Conservation (phyloP, 1,140 invertebrate species). For the Batillaria attramentaria region DNA sequence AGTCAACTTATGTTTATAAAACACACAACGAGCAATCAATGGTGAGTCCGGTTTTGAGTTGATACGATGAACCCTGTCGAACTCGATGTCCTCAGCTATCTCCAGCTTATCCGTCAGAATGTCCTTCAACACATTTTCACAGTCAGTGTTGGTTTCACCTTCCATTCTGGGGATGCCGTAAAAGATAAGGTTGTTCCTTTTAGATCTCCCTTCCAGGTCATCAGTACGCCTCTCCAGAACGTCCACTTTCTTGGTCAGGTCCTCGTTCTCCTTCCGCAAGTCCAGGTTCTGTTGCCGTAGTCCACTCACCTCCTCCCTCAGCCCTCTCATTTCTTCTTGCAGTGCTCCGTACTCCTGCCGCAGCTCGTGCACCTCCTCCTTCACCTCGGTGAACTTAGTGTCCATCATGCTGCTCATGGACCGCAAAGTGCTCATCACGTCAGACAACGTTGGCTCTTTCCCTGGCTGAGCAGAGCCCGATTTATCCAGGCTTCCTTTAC, state of each 20-base stretch:
- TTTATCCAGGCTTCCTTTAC: neutral
- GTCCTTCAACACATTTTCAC: neutral
- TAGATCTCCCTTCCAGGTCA: neutral
- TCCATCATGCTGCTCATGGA: neutral
- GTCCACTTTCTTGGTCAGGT: neutral
- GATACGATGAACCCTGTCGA: neutral
- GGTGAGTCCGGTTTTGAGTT: neutral
- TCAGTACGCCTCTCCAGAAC: neutral
- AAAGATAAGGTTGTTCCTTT: neutral
- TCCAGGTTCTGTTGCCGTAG: neutral
- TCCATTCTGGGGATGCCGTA: neutral
- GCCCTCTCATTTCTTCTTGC: neutral
- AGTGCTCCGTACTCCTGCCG: neutral
- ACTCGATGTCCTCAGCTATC: neutral
- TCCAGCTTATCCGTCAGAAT: neutral
- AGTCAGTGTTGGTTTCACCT: neutral
- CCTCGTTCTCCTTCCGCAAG: neutral
- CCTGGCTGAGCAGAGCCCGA: neutral
- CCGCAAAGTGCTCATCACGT: neutral
- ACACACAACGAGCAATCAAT: neutral
- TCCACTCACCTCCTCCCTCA: neutral
- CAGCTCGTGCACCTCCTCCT: neutral
- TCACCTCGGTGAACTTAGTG: neutral
- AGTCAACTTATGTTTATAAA: neutral
- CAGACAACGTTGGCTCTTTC: neutral